phyloP scores from a whole-genome alignment of 2,888 invertebrate species.

The Pseudococcus longispinus region DNA sequence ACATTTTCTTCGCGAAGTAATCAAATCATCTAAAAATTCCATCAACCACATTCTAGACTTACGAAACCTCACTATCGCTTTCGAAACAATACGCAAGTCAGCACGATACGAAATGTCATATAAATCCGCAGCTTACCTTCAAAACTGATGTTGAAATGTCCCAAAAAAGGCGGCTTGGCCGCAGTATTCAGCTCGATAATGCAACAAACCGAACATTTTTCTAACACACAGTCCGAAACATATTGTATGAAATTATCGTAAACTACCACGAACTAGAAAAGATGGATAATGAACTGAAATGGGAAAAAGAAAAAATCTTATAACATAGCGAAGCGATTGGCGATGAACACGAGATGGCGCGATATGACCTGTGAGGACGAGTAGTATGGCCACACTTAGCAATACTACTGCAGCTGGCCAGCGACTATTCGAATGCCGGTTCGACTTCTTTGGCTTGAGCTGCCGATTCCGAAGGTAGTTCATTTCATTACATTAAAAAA shows the following conservation, averaged over 20 bases:
- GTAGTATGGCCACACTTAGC: slow-evolving; percentile 52
- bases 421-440: slow-evolving; percentile 47
- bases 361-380: slow-evolving; percentile 56
- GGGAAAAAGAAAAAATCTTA: slow-evolving; percentile 33
- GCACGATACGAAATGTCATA: too few relatives aligned
- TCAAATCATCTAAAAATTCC: background rate
- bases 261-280: slow-evolving; percentile 20
- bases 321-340: slow-evolving; percentile 42
- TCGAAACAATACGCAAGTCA: too few relatives aligned
- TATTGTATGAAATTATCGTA: background rate
- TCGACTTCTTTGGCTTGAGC: slow-evolving; percentile 49
- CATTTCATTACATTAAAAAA: slow-evolving; percentile 46
- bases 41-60: background rate
- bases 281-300: slow-evolving; percentile 41
- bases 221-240: background rate
- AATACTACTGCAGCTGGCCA: slow-evolving; percentile 52
- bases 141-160: background rate
- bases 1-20: too few relatives aligned
- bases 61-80: background rate
- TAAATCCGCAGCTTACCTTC: background rate
- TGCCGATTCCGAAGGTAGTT: slow-evolving; percentile 48
- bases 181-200: background rate
- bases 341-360: slow-evolving; percentile 53
- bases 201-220: slow-evolving; percentile 36
- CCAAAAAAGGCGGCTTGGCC: slow-evolving; percentile 22